Evolutionary conservation across 2,888 invertebrate genomes (phyloP).

Genomic region (Andrena minutula): DNA sequence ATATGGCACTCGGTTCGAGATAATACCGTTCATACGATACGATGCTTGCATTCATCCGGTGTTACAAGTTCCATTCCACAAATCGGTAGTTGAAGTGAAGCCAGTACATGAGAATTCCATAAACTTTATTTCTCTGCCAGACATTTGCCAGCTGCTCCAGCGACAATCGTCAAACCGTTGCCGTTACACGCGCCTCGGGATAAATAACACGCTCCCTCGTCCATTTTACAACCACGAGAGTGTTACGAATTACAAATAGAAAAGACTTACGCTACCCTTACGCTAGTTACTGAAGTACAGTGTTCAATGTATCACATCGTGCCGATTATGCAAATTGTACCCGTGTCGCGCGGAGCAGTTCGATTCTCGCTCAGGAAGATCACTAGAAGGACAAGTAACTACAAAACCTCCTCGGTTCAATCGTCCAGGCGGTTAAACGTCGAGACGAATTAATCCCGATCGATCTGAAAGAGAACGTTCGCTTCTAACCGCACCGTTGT

Average conservation of each 20-base stretch:
- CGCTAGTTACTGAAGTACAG: slow-evolving; percentile 37
- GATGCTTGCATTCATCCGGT: background rate
- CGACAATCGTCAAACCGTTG: background rate
- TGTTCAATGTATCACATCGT: slow-evolving; percentile 46
- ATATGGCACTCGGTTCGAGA: slow-evolving; percentile 33
- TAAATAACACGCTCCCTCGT: slow-evolving; percentile 13
- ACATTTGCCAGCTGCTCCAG: background rate
- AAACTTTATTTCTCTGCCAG: slow-evolving; percentile 38
- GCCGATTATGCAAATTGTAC: slow-evolving; percentile 41
- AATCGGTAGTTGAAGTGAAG: background rate
- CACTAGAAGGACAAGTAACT: slow-evolving; percentile 1
- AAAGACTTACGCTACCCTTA: slow-evolving; percentile 39
- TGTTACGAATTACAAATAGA: slow-evolving; percentile 34
- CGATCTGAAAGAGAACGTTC: background rate
- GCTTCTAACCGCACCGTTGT: background rate
- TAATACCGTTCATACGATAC: background rate
- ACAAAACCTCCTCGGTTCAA: background rate
- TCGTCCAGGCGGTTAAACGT: background rate
- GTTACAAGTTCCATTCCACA: background rate
- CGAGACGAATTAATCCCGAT: background rate
- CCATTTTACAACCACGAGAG: slow-evolving; percentile 16
- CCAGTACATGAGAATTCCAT: slow-evolving; percentile 20
- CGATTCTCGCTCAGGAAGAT: background rate
- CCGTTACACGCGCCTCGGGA: slow-evolving; percentile 6
- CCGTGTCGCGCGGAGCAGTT: slow-evolving; percentile 24